Percentiles rank a stretch among this genome's conserved stretches.
Conservation (phyloP, 2,113 vertebrate species). For the Sinocyclocheilus maitianheensis region DNA sequence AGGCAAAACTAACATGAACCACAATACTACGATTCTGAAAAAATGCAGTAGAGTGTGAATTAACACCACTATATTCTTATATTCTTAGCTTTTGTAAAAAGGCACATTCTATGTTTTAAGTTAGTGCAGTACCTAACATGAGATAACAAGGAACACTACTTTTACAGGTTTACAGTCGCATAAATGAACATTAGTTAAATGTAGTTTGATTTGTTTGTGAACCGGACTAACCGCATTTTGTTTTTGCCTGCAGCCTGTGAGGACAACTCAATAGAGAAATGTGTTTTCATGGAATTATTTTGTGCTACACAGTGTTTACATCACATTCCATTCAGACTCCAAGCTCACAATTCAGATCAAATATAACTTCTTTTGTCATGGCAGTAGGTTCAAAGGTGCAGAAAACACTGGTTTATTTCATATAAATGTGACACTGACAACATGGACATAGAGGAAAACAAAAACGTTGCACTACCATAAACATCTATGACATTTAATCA, state of each 20-base stretch:
- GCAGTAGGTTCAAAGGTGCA: neutral
- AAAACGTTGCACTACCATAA: neutral
- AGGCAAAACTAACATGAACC: neutral
- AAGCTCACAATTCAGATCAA: neutral
- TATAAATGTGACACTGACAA: neutral
- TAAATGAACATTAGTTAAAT: neutral
- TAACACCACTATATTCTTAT: too few relatives aligned
- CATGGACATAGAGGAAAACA: neutral
- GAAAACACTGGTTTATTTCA: neutral
- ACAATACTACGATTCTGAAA: neutral
- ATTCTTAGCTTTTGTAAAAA: too few relatives aligned
- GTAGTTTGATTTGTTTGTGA: neutral
- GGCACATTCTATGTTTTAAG: neutral
- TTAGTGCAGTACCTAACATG: neutral
- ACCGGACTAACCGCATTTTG: neutral
- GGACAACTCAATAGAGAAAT: too few relatives aligned
- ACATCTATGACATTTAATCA: slow-evolving; percentile 14
- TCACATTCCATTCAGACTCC: too few relatives aligned
- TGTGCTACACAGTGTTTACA: too few relatives aligned
- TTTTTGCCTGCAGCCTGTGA: too few relatives aligned
- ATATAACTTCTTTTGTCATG: neutral
- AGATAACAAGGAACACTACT: neutral
- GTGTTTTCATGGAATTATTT: too few relatives aligned
- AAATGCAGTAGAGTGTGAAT: neutral
- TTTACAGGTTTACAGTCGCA: neutral